These are phyloP conservation scores for Rhyacichthys aspro DNA, from an alignment of 2,797 vertebrate species.

Conservation along the genomic window DNA sequence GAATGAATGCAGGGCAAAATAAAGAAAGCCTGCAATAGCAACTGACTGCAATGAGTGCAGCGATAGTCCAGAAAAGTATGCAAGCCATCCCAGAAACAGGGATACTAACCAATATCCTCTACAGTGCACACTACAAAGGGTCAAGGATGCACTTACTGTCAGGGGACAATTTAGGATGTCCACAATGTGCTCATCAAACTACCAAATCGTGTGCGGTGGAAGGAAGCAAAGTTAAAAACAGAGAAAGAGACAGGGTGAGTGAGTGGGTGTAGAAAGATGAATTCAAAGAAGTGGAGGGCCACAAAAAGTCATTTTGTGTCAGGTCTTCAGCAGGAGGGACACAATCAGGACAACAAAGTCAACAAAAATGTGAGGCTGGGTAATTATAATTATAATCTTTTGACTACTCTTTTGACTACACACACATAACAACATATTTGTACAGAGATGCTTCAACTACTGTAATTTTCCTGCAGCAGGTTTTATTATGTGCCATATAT, in stretches of 20 bases:
- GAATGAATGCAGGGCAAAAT: constrained; percentile 37
- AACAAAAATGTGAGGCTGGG: constrained; percentile 36
- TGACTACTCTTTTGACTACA: not conserved
- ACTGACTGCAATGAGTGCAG: constrained; percentile 37
- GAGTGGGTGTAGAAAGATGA: constrained; percentile 46
- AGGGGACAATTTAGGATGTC: constrained; percentile 88
- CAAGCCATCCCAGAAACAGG: constrained; percentile 55
- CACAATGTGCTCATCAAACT: constrained; percentile 84
- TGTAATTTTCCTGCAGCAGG: constrained; percentile 1
- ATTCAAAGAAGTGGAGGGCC: constrained; percentile 32
- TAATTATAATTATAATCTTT: constrained; percentile 35
- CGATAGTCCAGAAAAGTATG: constrained; percentile 15
- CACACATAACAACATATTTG: not conserved
- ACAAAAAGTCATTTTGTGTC: constrained; percentile 28
- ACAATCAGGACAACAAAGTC: constrained; percentile 19
- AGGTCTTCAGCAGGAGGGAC: constrained; percentile 32
- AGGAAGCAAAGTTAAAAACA: constrained; percentile 73
- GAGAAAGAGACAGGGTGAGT: constrained; percentile 70
- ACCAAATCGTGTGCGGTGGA: constrained; percentile 72
- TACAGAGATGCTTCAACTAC: not conserved
- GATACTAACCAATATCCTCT: constrained; percentile 52
- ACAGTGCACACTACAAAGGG: constrained; percentile 68
- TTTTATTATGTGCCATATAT: not conserved
- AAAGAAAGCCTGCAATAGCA: constrained; percentile 28
- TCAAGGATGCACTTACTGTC: constrained; percentile 86